A percentile compares a stretch with the other conserved stretches of the same genome.
These are phyloP conservation scores for Xestia xanthographa DNA, from an alignment of 2,888 invertebrate species.

Conservation along the genomic window DNA sequence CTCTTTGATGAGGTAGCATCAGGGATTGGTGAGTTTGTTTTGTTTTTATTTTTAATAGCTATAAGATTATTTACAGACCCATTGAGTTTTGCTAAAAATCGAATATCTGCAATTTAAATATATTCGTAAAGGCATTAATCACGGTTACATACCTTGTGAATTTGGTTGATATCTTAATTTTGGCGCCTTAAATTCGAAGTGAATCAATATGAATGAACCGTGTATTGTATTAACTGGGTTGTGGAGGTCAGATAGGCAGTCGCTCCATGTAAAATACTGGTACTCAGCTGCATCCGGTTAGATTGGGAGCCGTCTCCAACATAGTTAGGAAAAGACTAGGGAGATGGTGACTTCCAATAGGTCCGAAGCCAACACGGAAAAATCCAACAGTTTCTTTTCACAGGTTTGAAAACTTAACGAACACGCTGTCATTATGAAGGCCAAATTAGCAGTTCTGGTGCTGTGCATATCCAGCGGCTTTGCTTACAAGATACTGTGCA, in stretches of 20 bases:
- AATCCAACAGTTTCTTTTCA: not conserved
- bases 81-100: not conserved
- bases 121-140: not conserved
- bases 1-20: not conserved
- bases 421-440: slow-evolving; percentile 41
- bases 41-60: not conserved
- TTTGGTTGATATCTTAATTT: not conserved
- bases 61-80: not conserved
- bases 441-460: slow-evolving; percentile 45
- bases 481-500: slow-evolving; percentile 75
- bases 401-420: not conserved
- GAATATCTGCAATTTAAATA: not conserved
- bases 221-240: too few relatives aligned
- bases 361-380: not conserved
- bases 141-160: not conserved
- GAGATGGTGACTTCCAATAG: not conserved
- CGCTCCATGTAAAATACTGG: too few relatives aligned
- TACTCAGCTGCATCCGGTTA: too few relatives aligned
- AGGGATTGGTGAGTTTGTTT: not conserved
- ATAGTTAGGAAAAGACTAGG: too few relatives aligned
- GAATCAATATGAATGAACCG: not conserved
- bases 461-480: slow-evolving; percentile 50
- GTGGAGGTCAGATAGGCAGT: too few relatives aligned
- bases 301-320: too few relatives aligned
- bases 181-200: not conserved